Percentiles rank a stretch among this genome's conserved stretches.
These are phyloP conservation scores for Scartelaos histophorus DNA, from an alignment of 2,113 vertebrate genomes.

Conservation along the genomic window DNA sequence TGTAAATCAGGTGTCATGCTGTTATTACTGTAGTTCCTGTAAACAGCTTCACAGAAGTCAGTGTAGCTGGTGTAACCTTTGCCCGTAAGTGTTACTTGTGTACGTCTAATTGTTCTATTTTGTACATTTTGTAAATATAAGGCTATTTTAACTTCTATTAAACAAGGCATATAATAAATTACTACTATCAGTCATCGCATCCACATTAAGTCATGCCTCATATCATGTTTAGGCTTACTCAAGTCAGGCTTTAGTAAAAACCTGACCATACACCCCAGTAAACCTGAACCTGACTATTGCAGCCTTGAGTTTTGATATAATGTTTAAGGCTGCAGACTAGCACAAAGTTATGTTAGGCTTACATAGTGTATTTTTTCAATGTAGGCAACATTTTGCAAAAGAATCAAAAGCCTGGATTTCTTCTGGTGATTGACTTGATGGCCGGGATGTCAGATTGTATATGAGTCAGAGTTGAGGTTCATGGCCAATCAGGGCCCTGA, in stretches of 20 bases:
- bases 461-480: slow-evolving; percentile 1
- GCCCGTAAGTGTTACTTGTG: background rate
- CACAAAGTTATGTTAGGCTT: background rate
- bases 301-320: background rate
- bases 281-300: background rate
- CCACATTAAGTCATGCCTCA: too few species aligned
- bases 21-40: background rate
- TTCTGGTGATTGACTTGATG: background rate
- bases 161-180: background rate
- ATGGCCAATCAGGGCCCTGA: slow-evolving; percentile 23
- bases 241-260: background rate
- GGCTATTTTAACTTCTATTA: background rate
- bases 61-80: background rate
- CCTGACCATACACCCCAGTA: background rate
- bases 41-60: background rate
- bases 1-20: background rate
- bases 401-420: background rate
- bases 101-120: background rate
- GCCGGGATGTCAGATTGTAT: background rate
- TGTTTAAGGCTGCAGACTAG: background rate
- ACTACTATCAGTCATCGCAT: too few species aligned
- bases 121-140: background rate
- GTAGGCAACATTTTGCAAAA: background rate
- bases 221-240: too few species aligned
- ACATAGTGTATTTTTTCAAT: background rate